Conservation (phyloP, 1,140 invertebrate genomes). For the Centruroides sculpturatus region DNA sequence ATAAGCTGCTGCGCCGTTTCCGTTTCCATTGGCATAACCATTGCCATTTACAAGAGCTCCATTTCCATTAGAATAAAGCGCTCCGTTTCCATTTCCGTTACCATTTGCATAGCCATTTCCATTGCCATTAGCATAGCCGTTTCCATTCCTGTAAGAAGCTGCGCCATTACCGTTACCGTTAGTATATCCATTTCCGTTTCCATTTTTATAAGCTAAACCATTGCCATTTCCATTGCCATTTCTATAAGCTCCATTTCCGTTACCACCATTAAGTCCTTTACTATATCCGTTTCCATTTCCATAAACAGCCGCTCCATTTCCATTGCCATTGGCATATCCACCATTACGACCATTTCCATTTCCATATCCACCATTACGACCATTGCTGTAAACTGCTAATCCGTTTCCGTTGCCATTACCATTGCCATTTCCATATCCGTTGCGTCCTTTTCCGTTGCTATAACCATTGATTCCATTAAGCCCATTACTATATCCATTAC, state of each 20-base stretch:
- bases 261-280: neutral
- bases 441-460: neutral
- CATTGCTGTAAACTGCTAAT: no score
- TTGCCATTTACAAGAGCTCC: no score
- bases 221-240: neutral
- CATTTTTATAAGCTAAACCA: constrained; percentile 14
- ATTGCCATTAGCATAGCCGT: constrained; percentile 18
- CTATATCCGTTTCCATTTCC: neutral
- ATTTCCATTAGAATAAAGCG: neutral
- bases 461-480: no score
- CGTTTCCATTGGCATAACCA: no score
- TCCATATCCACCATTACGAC: no score
- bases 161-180: constrained; percentile 12
- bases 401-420: neutral
- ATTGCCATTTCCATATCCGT: neutral
- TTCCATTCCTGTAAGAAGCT: constrained; percentile 19
- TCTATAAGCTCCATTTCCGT: constrained; percentile 1
- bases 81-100: neutral
- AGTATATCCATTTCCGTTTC: constrained; percentile 16
- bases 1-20: no score
- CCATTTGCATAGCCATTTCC: constrained; percentile 17
- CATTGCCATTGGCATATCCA: constrained; percentile 20
- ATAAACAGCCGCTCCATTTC: constrained; percentile 14
- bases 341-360: constrained; percentile 20
- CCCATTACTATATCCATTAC: constrained; percentile 8